Evolutionary conservation across 2,113 vertebrate species (phyloP), one percentile per base, ranked within the genome.

Genomic region (Halcyon senegalensis): DNA sequence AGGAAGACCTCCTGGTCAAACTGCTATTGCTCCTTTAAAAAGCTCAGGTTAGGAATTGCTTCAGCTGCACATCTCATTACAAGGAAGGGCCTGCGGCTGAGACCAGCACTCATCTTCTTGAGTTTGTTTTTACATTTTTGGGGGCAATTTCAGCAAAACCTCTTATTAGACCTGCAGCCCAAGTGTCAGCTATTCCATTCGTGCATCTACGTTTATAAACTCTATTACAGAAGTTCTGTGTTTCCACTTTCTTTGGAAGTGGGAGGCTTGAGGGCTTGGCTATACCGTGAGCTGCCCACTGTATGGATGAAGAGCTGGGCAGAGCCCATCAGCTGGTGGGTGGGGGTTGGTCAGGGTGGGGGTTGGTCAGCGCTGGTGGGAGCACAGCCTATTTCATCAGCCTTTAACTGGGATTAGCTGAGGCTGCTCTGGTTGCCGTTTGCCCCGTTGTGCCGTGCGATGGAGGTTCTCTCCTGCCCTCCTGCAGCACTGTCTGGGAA

Each of bases 1-100:
- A 97, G 90, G 92, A 95, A 89, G 94, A 86, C 62, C 96, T 97
- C 64, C 84, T 73, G 80, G 95, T 93, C 80, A 94, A 89, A 93
- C 60, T 87, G 68, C 84, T 96, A 81, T 87, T 94, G 86, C 63
- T 86, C 73, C 88, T 83, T 93, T 77, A 58, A 89, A 90, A 93
- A 83, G 15, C 41, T 85, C 9, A 87, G 94, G 84, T 94, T 90
- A 92, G 87, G 85, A 97, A 96, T 95, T 83, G 89, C 89, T 93
- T 91, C 79, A 74, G 86, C 79, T 85, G 90, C 89, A 90, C 53
- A 84, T 58, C 86, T 96, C 81, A 44, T 95, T 85, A 92, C 2
- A 11, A 78, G 82, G 33, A 89, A 73, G 55, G 82, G 90, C 93
- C 93, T 94, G 72, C 68, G 94, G 95, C 93, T 59, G 67, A 43